Evolutionary conservation across 2,888 invertebrate species (phyloP), one percentile per base, ranked within the genome.

Genomic region (Drosophila setosimentum): DNA sequence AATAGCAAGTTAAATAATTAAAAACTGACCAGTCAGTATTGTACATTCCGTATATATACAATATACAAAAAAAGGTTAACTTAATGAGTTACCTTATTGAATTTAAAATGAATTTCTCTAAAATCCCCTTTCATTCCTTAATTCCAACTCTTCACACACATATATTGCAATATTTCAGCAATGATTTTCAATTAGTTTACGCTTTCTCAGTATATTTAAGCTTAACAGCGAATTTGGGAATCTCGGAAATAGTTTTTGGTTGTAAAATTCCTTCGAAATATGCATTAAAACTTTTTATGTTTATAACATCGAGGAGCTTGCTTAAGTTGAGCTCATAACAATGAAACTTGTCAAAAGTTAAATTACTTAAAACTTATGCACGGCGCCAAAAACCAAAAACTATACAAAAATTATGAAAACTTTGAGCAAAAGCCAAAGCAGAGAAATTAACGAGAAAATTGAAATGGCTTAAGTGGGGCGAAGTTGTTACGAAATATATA

Each of bases 341-440:
- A 79, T 73, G 66, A 73, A 82, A 64, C 76, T 88, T 71, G 64
- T 73, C 73, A 79, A 70, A 84, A 84, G 87, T 84, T 83, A 81
- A 87, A 89, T 87, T 83, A 76, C 89, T 83, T 83, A 40, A 79
- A 84, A 73, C 82, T 86, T 88, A 71, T 73, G 71, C 68, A 40
- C 48, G 63, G 58, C 49, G 53, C 32, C 32, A 55, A 50, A 54
- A 49, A 53, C 61, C 63, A 67, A 72, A 68, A 76, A 55, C 62
- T 51, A 30, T 73, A 49, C 27, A 37, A 33, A 57, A 68, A 63
- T 62, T 51, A 67, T 37, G 51, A 70, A 82, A 85, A 80, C 50
- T 71, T 70, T 59, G 11, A 50, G 80, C 80, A 72, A 73, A 76
- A 66, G 60, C 24, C 35, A 35, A 6, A 11, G 24, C 30, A 24